These are phyloP conservation scores for Porites australiensis DNA, from an alignment of 64 coral and sea anemone species.

Conservation along the genomic window DNA sequence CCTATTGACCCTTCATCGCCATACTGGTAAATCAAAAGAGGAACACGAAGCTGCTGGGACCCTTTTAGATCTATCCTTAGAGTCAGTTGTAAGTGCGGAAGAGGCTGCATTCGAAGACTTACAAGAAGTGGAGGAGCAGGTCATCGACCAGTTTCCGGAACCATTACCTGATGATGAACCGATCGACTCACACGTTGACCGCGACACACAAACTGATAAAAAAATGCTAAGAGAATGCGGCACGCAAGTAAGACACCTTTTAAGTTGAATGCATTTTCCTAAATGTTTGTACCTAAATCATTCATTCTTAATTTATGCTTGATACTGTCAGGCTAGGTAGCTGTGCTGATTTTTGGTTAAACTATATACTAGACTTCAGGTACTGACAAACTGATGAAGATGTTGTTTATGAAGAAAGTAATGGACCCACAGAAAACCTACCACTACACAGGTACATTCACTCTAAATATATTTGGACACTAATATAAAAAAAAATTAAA, in stretches of 20 bases:
- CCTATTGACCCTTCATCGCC: constrained; percentile 41
- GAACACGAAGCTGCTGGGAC: not conserved
- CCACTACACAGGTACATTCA: constrained; percentile 65
- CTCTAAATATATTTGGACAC: not conserved
- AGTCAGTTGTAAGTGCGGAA: not conserved
- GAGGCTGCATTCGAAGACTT: not conserved
- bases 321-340: not conserved
- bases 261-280: too few species aligned
- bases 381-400: constrained; percentile 73
- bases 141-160: too few species aligned
- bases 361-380: constrained; percentile 56
- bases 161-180: too few species aligned
- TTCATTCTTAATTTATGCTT: not conserved
- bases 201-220: too few species aligned
- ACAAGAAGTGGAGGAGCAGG: too few species aligned
- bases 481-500: too few species aligned
- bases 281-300: not conserved
- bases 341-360: too few species aligned
- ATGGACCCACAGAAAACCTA: constrained; percentile 59
- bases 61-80: constrained; percentile 8
- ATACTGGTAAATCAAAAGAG: constrained; percentile 1
- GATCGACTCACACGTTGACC: too few species aligned
- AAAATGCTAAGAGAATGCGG: too few species aligned
- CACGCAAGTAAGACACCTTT: not conserved
- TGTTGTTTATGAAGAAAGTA: constrained; percentile 77